Base-by-base conservation (phyloP, 2,888 invertebrate species). In the Cephalotes varians region DNA sequence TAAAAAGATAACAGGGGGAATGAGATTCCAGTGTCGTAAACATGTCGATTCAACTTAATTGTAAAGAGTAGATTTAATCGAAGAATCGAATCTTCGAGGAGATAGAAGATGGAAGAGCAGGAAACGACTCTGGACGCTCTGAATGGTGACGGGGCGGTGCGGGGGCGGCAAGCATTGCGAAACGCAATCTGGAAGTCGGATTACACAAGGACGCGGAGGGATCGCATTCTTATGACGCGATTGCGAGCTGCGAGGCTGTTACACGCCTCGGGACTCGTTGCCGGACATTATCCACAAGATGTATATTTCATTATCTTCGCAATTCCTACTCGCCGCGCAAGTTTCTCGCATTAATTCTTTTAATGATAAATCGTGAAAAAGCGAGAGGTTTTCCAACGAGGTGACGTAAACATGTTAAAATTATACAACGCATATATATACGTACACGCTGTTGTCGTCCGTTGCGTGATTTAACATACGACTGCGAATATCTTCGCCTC, bases 171-270 rank as follows among this genome's bases (percentile, higher is more conserved):
- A 15, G 15, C 10, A 47, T 88, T 88, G 69, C 85, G 81, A 84
- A 85, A 84, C 80, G 31, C 74, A 81, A 71, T 87, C 65, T 85
- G 54, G 77, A 84, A 83, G 71, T 64, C 64, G 44, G 58, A 15
- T 86, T 85, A 34, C 64, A 65, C 81, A 72, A 87, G 84, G 79
- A 79, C 74, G 28, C 18, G 49, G 25, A 49, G 67, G 44, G 44
- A 56, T 58, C 51, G 31, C 77, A 49, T 56, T 25, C 10, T 51
- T 73, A 85, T 85, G 85, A 88, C 69, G 76, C 47, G 62, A 76
- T 60, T 25, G 18, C 21, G 71, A 49, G 56, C 80, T 71, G 12
- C 21, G 54, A 77, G 28, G 51, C 25, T n/a, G 10, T 49, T 15
- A 40, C 37, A 56, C 6, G 12, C 25, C 40, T 51, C 47, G 44